phyloP scores from a whole-genome alignment of 2,113 vertebrate species.

The Tenebrosternarchus preto region DNA sequence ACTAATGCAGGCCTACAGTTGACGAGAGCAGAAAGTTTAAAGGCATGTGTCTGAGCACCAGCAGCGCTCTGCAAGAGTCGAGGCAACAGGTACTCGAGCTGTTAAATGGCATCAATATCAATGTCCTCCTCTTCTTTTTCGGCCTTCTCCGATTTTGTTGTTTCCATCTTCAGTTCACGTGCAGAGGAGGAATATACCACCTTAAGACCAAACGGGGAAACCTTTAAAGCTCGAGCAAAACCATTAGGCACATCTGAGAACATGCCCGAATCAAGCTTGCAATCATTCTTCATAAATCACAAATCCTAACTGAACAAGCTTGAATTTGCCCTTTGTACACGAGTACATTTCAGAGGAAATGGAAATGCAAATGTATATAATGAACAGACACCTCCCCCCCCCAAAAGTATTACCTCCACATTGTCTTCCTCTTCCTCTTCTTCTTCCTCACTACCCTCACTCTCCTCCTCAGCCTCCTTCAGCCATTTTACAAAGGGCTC shows the following conservation, averaged over 20 bases:
- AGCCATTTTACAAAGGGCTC: conserved; percentile 97
- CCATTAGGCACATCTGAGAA: not conserved
- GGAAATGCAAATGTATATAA: no score
- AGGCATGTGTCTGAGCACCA: conserved; percentile 49
- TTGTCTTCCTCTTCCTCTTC: conserved; percentile 84
- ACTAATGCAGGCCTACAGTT: conserved; percentile 41
- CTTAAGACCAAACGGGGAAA: conserved; percentile 65
- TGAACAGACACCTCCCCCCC: no score
- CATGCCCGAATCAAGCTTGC: no score
- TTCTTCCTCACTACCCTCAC: conserved; percentile 90
- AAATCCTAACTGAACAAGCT: no score
- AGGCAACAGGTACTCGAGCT: conserved; percentile 45
- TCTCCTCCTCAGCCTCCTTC: conserved; percentile 98
- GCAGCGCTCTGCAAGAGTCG: conserved; percentile 43
- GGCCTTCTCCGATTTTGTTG: conserved; percentile 81
- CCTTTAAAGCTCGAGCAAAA: not conserved
- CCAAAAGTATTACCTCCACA: conserved; percentile 93
- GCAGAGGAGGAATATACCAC: conserved; percentile 95
- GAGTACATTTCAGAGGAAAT: no score
- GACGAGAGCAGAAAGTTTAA: conserved; percentile 35
- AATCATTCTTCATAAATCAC: no score
- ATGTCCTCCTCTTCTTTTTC: conserved; percentile 92
- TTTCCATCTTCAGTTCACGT: conserved; percentile 94
- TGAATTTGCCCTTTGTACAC: not conserved
- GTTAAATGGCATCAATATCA: conserved; percentile 97